Evolutionary conservation across 1,140 invertebrate species (phyloP), one percentile per base, ranked within the genome.

Genomic region (Neodiprion pinetum): DNA sequence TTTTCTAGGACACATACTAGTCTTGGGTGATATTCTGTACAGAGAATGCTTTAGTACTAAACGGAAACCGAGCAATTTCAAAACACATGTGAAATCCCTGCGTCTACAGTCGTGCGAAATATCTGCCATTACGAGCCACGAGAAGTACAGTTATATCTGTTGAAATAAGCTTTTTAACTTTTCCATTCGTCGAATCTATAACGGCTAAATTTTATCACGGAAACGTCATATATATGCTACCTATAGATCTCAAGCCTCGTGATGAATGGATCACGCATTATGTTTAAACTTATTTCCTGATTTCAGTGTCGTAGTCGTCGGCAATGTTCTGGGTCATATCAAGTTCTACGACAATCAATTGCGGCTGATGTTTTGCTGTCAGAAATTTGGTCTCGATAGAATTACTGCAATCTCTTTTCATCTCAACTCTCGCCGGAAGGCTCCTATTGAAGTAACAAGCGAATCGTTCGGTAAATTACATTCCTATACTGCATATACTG

Each of bases 291-390:
- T 69, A 10, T 71, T 69, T 12, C 72, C 71, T 76, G 21, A 77
- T 17, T 40, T 79, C 74, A 91, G 90, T 23, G 77, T 88, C 8
- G 80, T 92, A 48, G 88, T 89, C 11, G 90, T 86, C 0, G 90
- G 90, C 40, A 90, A 90, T 74, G 81, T 77, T 10, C 78, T 67
- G 49, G 91, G 91, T 0, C 83, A 89, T 11, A 85, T 92, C 9
- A 86, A 80, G 69, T 91, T 92, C 79, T 92, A 91, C 75, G 90
- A 92, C 76, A 82, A 86, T 48, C 81, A 90, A 72, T 78, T 92
- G 76, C 89, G 83, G 78, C 79, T 92, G 53, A 75, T 92, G 28
- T 91, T 90, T 74, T 91, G 90, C 90, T 83, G 88, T 50, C 81
- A 89, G 61, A 86, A 87, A 3, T 88, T 88, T 65, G 75, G 81